Base-by-base conservation (phyloP, 2,888 invertebrate species). In the Panopea generosa region DNA sequence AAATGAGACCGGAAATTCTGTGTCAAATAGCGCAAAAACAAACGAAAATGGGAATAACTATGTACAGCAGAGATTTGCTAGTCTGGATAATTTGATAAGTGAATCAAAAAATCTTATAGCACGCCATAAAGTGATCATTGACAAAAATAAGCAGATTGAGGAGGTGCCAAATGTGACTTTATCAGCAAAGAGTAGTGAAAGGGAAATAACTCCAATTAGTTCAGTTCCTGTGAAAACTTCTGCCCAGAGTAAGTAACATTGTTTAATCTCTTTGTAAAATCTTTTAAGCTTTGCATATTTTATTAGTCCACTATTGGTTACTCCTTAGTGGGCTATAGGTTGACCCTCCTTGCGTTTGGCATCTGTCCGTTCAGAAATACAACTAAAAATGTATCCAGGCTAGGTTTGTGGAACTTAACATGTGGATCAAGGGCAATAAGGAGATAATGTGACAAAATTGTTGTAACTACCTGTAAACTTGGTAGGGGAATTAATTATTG, bases 41-140 rank as follows among this genome's bases (percentile, higher is more conserved):
- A 67, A 65, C 33, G 69, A 71, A n/a, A 74, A 60, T 56, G 53
- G 43, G 6, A 73, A 77, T n/a, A 76, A 78, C 49, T 77, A 73
- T 33, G 72, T 84, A 18, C 73, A 82, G 40, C 70, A 85, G 47
- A 84, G 75, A 55, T 84, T 86, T 74, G 82, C 84, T 1, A 84
- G 83, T 56, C 60, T 84, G 7, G 85, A 86, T 50, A 75, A 79
- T 55, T 68, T 86, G 18, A 86, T 86, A 16, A 73, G 67, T 61
- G 84, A 86, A 65, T 86, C 85, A 11, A 80, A 82, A 70, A 80
- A 73, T 55, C 66, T 86, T 2, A 84, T 86, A 40, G 82, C 78
- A 1, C 76, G 78, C 24, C 85, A 86, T 59, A 86, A 86, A 70
- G 71, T 78, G 26, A 69, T 85, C 26, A 80, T 85, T n/a, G 75